These are phyloP conservation scores for Apus apus DNA, from an alignment of 2,113 vertebrate species.

Conservation along the genomic window DNA sequence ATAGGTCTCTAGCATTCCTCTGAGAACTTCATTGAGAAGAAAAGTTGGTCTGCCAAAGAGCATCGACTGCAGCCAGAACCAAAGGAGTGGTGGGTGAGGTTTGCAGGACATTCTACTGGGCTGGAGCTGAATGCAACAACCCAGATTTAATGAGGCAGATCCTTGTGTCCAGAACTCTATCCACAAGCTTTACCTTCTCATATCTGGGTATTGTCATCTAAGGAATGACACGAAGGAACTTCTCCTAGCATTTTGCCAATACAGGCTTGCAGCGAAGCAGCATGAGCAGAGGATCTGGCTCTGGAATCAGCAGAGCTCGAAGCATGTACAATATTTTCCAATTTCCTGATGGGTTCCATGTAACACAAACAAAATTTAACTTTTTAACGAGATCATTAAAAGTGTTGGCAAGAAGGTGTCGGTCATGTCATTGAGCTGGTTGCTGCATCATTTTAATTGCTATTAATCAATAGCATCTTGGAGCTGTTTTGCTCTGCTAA, in stretches of 20 bases:
- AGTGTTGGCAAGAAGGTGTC: neutral
- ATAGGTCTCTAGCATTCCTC: neutral
- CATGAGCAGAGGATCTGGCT: fast-evolving
- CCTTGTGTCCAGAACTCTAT: neutral
- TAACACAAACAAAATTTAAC: neutral
- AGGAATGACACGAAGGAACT: neutral
- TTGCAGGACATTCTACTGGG: neutral
- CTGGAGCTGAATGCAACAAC: neutral
- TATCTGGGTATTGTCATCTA: neutral
- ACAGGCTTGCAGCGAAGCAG: neutral
- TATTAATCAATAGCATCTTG: slow-evolving; percentile 9
- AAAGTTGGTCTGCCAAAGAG: neutral
- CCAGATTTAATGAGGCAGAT: neutral
- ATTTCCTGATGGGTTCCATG: neutral
- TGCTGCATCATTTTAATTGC: neutral
- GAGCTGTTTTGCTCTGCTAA: slow-evolving; percentile 19
- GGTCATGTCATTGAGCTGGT: neutral
- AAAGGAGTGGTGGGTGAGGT: fast-evolving
- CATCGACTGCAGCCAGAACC: neutral
- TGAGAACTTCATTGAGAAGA: neutral
- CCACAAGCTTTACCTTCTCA: neutral
- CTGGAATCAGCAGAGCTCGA: neutral
- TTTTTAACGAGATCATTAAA: neutral
- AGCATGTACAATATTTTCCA: neutral
- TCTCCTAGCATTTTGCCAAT: neutral